Evolutionary conservation across 1,140 invertebrate genomes (phyloP), one percentile per base, ranked within the genome.

Genomic region (Stenopsyche tienmushanensis): DNA sequence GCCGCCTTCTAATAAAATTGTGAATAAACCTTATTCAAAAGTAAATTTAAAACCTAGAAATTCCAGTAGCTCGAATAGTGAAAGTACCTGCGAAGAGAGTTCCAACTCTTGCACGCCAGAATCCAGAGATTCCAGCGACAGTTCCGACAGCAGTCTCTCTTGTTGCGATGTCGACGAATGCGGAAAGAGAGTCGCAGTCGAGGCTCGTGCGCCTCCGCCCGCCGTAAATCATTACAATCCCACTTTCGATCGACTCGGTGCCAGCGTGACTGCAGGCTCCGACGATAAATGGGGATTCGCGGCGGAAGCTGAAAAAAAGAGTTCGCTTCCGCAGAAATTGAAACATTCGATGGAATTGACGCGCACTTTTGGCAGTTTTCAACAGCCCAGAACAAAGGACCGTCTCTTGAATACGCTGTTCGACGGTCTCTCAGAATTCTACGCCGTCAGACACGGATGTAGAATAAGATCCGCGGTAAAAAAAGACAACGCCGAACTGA

Each of bases 341-440:
- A 39, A 47, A 52, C n/a, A 29, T 39, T 15, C 60, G 29, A 15
- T n/a, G 1, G 45, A 62, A 20, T 5, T 45, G 3, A 49, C 57
- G 41, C n/a, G 45, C 1, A 67, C 65, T 9, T 63, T 65, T 54
- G 58, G 65, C 21, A 60, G 24, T 15, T 45, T 45, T 39, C 63
- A 49, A 39, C 53, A 65, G 9, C 45, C 68, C 25, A 50, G 72
- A 23, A 73, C 75, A 45, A 79, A 80, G 50, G 76, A 82, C 57
- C 77, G 79, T 24, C 83, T 68, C 67, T 74, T 93, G 9, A 88
- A 88, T 55, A 87, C 90, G 18, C 77, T 94, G 0, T 93, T 90
- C 77, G 91, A 94, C 76, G 91, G 91, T 1, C 80, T 94, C 7
- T 93, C 91, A 64, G 91, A 93, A 75, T 86, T 93, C 69, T 94